Percentiles rank a stretch among this genome's conserved stretches.
Evolutionary conservation across 2,113 vertebrate species (phyloP).

Genomic region (Melozone crissalis): DNA sequence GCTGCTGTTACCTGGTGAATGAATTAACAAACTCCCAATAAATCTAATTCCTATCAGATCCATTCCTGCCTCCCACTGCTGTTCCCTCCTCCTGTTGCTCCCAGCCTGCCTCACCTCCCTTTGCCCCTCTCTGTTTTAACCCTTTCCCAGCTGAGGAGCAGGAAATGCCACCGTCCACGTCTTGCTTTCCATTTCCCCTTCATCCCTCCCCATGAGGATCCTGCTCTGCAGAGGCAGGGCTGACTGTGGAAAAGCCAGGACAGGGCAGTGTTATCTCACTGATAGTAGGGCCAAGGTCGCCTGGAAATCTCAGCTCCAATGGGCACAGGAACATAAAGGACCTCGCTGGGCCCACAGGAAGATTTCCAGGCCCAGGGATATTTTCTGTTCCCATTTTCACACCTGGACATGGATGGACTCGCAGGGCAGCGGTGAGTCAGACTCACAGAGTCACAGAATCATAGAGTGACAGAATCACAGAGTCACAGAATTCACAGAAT

Average conservation of each 20-base stretch:
- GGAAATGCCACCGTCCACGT: not conserved
- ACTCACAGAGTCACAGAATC: no score
- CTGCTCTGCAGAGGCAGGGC: not conserved
- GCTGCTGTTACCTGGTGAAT: not conserved
- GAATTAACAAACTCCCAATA: not conserved
- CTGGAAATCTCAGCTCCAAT: not conserved
- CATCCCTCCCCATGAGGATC: not conserved
- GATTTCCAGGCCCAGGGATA: not conserved
- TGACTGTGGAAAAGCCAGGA: not conserved
- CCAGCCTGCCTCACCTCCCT: not conserved
- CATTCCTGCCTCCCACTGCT: not conserved
- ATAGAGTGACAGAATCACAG: no score
- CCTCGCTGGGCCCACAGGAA: not conserved
- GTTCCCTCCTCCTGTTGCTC: not conserved
- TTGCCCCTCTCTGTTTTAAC: not conserved
- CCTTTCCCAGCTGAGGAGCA: not conserved
- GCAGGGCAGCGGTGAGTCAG: accelerated
- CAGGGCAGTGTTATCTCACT: not conserved
- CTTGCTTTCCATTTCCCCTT: not conserved
- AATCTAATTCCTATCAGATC: not conserved
- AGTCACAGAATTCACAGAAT: not conserved
- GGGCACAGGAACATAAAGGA: not conserved
- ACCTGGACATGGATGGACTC: not conserved
- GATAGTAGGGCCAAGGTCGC: accelerated
- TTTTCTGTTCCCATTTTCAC: not conserved